phyloP scores from a whole-genome alignment of 1,140 invertebrate genomes.

The Zeugodacus cucurbitae region DNA sequence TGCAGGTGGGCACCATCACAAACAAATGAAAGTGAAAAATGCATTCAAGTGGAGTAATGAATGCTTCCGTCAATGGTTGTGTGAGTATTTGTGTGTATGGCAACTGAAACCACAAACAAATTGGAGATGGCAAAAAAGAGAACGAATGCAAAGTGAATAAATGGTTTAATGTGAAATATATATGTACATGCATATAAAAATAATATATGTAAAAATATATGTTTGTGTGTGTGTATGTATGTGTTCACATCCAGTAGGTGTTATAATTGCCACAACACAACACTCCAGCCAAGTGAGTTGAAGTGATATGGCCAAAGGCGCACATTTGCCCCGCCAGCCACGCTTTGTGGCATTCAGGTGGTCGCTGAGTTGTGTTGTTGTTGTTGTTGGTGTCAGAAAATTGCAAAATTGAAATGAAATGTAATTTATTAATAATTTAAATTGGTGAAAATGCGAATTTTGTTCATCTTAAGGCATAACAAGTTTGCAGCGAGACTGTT shows the following conservation, averaged over 20 bases:
- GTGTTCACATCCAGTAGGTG: background rate
- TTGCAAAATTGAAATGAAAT: background rate
- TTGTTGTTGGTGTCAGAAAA: background rate
- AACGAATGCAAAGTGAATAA: background rate
- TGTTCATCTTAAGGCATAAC: too few relatives aligned
- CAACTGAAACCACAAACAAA: background rate
- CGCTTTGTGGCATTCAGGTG: background rate
- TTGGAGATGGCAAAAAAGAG: background rate
- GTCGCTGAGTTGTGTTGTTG: background rate
- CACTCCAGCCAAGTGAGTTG: background rate
- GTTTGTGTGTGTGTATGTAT: background rate
- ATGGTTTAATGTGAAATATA: background rate
- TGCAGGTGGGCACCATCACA: conserved; percentile 11
- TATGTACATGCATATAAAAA: background rate
- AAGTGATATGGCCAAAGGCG: background rate
- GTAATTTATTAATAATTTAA: conserved; percentile 9
- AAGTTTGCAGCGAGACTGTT: too few relatives aligned
- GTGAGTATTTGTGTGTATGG: background rate
- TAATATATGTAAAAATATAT: background rate
- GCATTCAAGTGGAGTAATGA: conserved; percentile 29
- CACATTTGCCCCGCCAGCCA: background rate
- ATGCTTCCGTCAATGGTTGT: background rate
- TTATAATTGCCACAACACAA: conserved; percentile 7
- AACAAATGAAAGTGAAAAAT: conserved; percentile 38
- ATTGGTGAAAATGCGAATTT: background rate